Evolutionary conservation across 1,140 invertebrate species (phyloP).

Genomic region (Linepithema humile): DNA sequence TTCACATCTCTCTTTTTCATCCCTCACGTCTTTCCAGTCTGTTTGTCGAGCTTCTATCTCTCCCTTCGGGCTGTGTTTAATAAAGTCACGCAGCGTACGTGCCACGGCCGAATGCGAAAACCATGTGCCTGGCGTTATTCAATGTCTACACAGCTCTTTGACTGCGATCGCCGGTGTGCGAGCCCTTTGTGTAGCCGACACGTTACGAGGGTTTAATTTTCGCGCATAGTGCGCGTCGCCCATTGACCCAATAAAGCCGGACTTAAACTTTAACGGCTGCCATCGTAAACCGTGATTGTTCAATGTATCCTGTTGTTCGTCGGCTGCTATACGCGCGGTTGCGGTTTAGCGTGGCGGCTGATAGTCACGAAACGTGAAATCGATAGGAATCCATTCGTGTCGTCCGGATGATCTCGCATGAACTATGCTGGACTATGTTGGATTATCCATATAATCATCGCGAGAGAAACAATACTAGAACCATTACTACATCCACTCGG

Average conservation of each 20-base stretch:
- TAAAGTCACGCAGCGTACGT: constrained; percentile 40
- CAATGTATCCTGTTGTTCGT: background rate
- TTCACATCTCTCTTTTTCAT: background rate
- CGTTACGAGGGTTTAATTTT: constrained; percentile 56
- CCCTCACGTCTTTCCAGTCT: background rate
- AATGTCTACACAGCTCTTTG: constrained; percentile 39
- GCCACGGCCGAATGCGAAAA: constrained; percentile 20
- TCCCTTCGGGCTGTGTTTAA: constrained; percentile 18
- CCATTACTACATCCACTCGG: background rate
- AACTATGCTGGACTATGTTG: background rate
- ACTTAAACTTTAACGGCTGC: constrained; percentile 66
- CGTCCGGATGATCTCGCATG: background rate
- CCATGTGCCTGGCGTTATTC: constrained; percentile 17
- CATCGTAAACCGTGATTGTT: constrained; percentile 15
- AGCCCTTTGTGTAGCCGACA: constrained; percentile 15
- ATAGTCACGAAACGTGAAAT: constrained; percentile 26
- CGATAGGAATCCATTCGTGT: constrained; percentile 1
- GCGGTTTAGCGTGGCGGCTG: constrained; percentile 7
- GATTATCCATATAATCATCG: background rate
- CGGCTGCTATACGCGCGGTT: background rate
- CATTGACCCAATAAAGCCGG: constrained; percentile 61
- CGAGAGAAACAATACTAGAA: background rate
- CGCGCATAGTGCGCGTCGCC: constrained; percentile 5
- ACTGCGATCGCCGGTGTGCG: background rate
- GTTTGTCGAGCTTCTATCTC: constrained; percentile 26